Evolutionary conservation across 1,140 invertebrate genomes (phyloP).

Genomic region (Schlechtendalia chinensis): DNA sequence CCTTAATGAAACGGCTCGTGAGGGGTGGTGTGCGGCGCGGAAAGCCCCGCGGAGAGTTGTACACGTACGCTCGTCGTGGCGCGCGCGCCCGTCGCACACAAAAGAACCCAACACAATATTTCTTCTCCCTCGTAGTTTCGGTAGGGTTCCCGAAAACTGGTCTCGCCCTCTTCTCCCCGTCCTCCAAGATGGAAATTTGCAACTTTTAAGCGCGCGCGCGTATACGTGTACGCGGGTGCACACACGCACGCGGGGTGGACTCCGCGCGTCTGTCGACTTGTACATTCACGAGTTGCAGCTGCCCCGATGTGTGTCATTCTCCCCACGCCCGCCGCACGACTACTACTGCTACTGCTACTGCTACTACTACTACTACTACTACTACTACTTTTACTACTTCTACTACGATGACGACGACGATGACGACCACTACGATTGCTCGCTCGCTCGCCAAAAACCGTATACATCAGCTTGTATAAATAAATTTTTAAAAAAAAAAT

Average conservation of each 20-base stretch:
- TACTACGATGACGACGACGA: no score
- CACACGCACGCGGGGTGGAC: background rate
- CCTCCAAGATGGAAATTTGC: constrained; percentile 47
- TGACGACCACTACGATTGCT: no score
- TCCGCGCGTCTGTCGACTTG: constrained; percentile 42
- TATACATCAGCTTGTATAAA: no score
- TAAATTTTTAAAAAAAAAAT: no score
- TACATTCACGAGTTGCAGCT: constrained; percentile 47
- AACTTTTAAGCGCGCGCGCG: constrained; percentile 34
- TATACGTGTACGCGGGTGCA: no score
- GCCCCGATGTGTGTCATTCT: constrained; percentile 36
- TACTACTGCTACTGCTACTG: background rate
- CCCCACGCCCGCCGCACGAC: constrained; percentile 16
- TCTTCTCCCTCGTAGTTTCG: constrained; percentile 45
- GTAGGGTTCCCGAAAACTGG: constrained; percentile 47
- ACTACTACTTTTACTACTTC: background rate
- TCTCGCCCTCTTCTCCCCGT: constrained; percentile 20
- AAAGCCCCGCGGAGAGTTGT: constrained; percentile 46
- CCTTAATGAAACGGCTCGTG: constrained; percentile 44
- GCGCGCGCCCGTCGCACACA: constrained; percentile 45
- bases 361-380: constrained; percentile 2
- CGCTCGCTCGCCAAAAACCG: background rate
- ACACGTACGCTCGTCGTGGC: background rate
- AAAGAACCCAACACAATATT: constrained; percentile 48
- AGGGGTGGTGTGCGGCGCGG: constrained; percentile 19